These are phyloP conservation scores for Troglohyphantes excavatus DNA, from an alignment of 2,888 invertebrate genomes.

Conservation along the genomic window DNA sequence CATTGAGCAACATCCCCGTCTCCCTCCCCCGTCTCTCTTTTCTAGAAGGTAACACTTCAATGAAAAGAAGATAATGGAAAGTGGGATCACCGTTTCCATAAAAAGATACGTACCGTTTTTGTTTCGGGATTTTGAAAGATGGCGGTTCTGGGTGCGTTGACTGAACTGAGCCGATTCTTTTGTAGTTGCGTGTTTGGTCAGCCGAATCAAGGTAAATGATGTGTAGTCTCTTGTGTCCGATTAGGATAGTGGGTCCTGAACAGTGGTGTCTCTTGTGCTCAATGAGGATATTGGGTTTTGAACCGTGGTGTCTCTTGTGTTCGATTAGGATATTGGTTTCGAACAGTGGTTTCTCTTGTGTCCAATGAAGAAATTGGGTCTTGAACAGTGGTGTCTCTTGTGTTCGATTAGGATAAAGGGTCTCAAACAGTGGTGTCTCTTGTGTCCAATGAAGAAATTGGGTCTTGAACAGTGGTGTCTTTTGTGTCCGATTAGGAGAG, in stretches of 20 bases:
- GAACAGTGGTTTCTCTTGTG: too few relatives aligned
- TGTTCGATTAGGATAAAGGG: too few relatives aligned
- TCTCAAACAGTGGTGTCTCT: too few relatives aligned
- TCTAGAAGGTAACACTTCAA: conserved; percentile 45
- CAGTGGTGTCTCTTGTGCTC: background rate
- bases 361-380: too few relatives aligned
- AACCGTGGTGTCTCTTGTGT: background rate
- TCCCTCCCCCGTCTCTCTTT: background rate
- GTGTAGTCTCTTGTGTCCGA: background rate
- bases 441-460: too few relatives aligned
- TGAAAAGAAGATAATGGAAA: conserved; percentile 2
- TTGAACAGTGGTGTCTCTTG: too few relatives aligned
- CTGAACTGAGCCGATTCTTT: conserved; percentile 41
- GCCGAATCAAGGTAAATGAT: conserved; percentile 25
- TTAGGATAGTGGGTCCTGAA: background rate
- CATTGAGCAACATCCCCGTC: conserved; percentile 19
- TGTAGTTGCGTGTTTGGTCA: background rate
- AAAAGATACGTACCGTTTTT: conserved; percentile 20
- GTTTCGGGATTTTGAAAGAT: background rate
- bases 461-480: too few relatives aligned
- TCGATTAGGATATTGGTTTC: too few relatives aligned
- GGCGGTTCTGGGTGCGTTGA: background rate
- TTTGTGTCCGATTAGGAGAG: too few relatives aligned
- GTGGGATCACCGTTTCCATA: background rate
- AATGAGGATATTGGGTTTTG: background rate